Evolutionary conservation across 2,888 invertebrate species (phyloP).

Genomic region (Yponomeuta malinellus): DNA sequence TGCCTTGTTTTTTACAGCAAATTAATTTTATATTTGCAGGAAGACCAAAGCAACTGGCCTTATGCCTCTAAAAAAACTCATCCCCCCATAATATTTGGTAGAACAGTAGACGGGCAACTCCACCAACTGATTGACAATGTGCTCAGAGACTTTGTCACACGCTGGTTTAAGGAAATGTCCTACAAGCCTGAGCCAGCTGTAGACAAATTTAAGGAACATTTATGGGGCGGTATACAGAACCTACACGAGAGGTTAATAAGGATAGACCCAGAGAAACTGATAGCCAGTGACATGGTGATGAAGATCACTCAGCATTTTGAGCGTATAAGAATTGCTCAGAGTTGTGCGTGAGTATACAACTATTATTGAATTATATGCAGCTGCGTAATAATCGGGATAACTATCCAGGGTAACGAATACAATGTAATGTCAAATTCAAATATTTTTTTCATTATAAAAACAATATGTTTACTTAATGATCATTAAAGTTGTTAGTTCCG

Average conservation of each 20-base stretch:
- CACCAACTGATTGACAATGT: conserved; percentile 88
- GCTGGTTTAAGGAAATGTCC: conserved; percentile 84
- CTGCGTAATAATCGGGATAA: too few relatives aligned
- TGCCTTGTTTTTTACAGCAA: neutral
- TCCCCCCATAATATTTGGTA: conserved; percentile 86
- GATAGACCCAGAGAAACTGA: conserved; percentile 87
- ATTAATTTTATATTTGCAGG: conserved; percentile 34
- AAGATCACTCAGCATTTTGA: conserved; percentile 91
- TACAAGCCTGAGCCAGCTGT: conserved; percentile 79
- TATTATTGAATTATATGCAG: neutral
- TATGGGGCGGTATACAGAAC: conserved; percentile 86
- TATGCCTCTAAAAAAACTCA: conserved; percentile 64
- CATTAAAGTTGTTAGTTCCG: too few relatives aligned
- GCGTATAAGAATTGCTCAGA: conserved; percentile 85
- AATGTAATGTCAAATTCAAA: too few relatives aligned
- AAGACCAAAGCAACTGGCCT: conserved; percentile 60
- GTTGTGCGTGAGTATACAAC: conserved; percentile 79
- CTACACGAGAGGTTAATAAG: conserved; percentile 83
- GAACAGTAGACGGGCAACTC: conserved; percentile 88
- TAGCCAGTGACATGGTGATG: conserved; percentile 88
- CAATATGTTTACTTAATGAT: too few relatives aligned
- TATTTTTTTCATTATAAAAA: too few relatives aligned
- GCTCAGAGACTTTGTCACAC: conserved; percentile 85
- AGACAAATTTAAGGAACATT: conserved; percentile 83
- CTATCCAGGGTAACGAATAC: too few relatives aligned